phyloP scores from a whole-genome alignment of 2,113 vertebrate genomes.

The Zootoca vivipara region DNA sequence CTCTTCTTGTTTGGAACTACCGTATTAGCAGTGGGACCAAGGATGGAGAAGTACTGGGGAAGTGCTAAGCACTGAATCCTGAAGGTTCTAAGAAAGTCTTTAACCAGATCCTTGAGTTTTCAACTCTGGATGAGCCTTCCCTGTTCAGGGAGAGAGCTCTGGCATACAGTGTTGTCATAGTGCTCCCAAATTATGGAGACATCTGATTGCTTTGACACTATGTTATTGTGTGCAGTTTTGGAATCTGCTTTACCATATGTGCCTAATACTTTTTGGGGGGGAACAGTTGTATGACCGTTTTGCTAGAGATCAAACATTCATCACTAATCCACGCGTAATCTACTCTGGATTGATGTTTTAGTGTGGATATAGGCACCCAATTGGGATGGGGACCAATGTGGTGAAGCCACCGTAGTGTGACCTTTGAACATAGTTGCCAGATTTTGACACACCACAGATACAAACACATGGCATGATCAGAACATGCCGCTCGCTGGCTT shows the following conservation, averaged over 20 bases:
- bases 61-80: background rate
- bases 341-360: background rate
- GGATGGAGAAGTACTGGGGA: background rate
- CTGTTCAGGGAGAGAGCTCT: background rate
- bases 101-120: background rate
- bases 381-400: background rate
- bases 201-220: background rate
- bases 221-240: background rate
- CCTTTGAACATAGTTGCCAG: background rate
- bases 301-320: background rate
- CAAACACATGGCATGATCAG: background rate
- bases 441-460: background rate
- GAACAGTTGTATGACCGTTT: background rate
- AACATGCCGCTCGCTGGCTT: background rate
- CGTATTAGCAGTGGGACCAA: background rate
- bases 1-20: background rate
- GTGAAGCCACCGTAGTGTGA: background rate
- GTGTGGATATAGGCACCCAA: background rate
- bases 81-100: background rate
- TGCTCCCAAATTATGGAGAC: background rate
- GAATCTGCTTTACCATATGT: background rate
- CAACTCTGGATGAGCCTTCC: background rate
- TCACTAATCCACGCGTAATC: background rate
- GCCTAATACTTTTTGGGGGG: background rate
- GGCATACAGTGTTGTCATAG: background rate